Base-by-base conservation (phyloP, 2,888 invertebrate genomes). In the Trichogramma dendrolimi region DNA sequence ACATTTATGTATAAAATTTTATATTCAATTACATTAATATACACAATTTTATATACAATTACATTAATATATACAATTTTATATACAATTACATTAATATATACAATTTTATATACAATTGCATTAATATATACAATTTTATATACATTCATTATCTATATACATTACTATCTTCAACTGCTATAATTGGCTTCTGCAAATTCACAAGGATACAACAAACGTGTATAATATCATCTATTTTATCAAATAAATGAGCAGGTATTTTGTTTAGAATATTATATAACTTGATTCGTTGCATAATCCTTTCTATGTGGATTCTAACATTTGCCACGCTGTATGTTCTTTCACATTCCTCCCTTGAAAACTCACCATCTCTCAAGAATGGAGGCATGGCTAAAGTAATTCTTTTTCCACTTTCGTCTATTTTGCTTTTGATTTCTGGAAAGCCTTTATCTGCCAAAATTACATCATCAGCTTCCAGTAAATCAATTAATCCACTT, bases 401-500 rank as follows among this genome's bases (percentile, higher is more conserved):
- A 6, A 60, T 48, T n/a, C 52, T 55, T 63, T 60, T 51, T 0
- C 64, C 67, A 40, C n/a, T 49, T 40, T 61, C 59, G 54, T 67
- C 59, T 2, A 63, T 5, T 5, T 40, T 27, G 0, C 42, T 55
- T 61, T 61, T 38, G 11, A 69, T 65, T 44, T 54, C 62, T 7
- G 68, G 69, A 46, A 68, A 68, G 6, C 67, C 69, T 60, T 69
- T 67, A 48, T 68, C 68, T 4, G 67, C 69, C 5, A 69, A 47
- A 6, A 67, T 63, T 0, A 62, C 11, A 49, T 68, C 68, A 38
- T 58, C 64, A n/a, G 62, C 46, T 56, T 68, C 64, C 46, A 67
- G 39, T 38, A 63, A 48, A 52, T 67, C 60, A 49, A 67, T 48
- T 27, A 67, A 44, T 5, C 67, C 67, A 56, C 55, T 67, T 62